A percentile compares a stretch with the other conserved stretches of the same genome.
phyloP scores from a whole-genome alignment of 2,113 vertebrate species.

The Cettia cetti region DNA sequence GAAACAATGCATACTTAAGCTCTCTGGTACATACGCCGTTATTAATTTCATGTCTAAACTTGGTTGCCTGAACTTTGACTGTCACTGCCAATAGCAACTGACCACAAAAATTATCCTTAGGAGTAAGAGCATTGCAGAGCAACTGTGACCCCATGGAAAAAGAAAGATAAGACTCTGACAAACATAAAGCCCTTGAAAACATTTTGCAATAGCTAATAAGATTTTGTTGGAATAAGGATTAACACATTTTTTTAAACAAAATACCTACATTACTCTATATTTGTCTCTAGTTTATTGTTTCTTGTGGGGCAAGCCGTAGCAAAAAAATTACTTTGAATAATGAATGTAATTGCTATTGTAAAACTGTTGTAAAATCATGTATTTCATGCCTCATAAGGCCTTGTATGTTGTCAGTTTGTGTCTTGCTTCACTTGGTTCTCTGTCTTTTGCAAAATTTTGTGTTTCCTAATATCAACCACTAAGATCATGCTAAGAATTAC shows the following conservation, averaged over 20 bases:
- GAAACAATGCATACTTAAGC: background rate
- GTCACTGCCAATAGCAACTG: conserved; percentile 20
- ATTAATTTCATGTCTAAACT: conserved; percentile 46
- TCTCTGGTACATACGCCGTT: background rate
- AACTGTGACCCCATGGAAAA: background rate
- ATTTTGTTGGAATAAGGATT: background rate
- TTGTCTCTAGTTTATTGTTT: background rate
- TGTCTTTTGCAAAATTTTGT: conserved; percentile 21
- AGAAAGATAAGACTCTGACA: background rate
- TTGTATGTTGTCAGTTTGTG: background rate
- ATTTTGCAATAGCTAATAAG: background rate
- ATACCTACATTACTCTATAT: fast-evolving
- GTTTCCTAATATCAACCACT: conserved; percentile 16
- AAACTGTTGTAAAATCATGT: background rate
- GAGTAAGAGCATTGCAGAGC: background rate
- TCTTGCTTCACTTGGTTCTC: conserved; percentile 36
- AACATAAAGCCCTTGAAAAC: background rate
- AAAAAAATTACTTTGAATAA: background rate
- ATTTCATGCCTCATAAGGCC: background rate
- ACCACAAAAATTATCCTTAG: conserved; percentile 18
- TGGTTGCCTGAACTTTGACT: background rate
- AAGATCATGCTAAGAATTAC: background rate
- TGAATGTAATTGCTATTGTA: background rate
- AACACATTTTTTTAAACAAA: background rate
- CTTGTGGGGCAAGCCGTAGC: background rate